Conservation (phyloP, 2,113 vertebrate species). For the Podarcis cretensis region DNA sequence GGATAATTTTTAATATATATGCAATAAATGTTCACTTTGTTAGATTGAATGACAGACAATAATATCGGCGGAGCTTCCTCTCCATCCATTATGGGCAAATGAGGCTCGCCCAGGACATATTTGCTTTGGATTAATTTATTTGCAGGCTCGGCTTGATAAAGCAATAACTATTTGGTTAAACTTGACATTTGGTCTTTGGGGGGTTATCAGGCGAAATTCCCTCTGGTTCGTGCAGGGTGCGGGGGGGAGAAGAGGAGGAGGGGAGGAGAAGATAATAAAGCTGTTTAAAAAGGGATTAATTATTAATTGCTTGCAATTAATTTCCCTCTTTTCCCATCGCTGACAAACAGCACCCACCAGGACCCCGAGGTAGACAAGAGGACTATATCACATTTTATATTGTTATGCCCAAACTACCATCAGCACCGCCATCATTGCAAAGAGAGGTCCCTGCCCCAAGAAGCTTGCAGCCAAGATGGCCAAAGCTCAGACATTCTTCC, state of each 20-base stretch:
- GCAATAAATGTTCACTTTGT: constrained; percentile 99
- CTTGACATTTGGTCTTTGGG: constrained; percentile 87
- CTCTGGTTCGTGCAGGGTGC: constrained; percentile 59
- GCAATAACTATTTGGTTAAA: constrained; percentile 94
- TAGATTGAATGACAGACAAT: constrained; percentile 99
- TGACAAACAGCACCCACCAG: constrained; percentile 27
- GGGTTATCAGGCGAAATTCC: constrained; percentile 86
- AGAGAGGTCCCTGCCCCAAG: not conserved
- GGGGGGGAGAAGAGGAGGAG: too few relatives aligned
- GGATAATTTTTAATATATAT: constrained; percentile 99
- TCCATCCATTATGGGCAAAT: constrained; percentile 96
- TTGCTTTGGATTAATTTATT: constrained; percentile 98
- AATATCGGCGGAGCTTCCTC: constrained; percentile 98
- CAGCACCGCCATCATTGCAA: not conserved
- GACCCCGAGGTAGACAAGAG: too few relatives aligned
- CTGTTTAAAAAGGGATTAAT: constrained; percentile 85
- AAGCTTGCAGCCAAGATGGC: not conserved
- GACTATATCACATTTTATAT: too few relatives aligned
- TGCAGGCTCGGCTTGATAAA: constrained; percentile 95
- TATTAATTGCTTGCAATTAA: constrained; percentile 90
- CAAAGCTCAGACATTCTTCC: not conserved
- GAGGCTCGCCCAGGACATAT: constrained; percentile 86
- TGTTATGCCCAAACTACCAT: not conserved
- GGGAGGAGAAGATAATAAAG: constrained; percentile 76
- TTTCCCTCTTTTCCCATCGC: constrained; percentile 72